Conservation (phyloP, 2,888 invertebrate species). For the Lycophotia porphyrea region DNA sequence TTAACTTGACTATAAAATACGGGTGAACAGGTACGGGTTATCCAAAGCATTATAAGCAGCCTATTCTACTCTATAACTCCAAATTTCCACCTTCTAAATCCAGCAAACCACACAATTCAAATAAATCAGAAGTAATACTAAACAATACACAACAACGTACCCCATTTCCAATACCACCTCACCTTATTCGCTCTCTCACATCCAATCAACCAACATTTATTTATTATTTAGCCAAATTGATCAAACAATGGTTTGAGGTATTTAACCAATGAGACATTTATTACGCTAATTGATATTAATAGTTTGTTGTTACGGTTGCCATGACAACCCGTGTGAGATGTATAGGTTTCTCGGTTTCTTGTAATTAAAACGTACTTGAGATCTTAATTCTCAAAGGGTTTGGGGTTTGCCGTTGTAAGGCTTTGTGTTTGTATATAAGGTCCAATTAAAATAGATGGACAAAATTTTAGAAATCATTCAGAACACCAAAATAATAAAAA, state of each 20-base stretch:
- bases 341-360: constrained; percentile 21
- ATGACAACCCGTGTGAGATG: constrained; percentile 29
- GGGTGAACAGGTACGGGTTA: too few species aligned
- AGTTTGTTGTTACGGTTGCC: constrained; percentile 29
- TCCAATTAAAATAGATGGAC: too few species aligned
- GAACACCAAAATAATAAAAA: too few species aligned
- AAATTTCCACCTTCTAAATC: not conserved
- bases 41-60: too few species aligned
- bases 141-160: not conserved
- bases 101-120: not conserved
- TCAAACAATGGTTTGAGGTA: constrained; percentile 46
- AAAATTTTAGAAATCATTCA: too few species aligned
- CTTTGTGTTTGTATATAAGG: not conserved
- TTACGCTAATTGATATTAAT: constrained; percentile 56
- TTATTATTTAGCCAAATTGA: constrained; percentile 27
- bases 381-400: constrained; percentile 15
- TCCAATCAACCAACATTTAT: constrained; percentile 37
- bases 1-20: too few species aligned
- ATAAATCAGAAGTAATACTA: not conserved
- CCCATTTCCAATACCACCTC: constrained; percentile 5
- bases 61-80: not conserved
- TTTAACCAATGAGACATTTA: constrained; percentile 32
- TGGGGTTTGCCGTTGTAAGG: not conserved
- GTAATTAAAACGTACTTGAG: constrained; percentile 31
- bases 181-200: constrained; percentile 8